Evolutionary conservation across 2,797 vertebrate genomes (phyloP).

Genomic region (Odontamblyopus rebecca): DNA sequence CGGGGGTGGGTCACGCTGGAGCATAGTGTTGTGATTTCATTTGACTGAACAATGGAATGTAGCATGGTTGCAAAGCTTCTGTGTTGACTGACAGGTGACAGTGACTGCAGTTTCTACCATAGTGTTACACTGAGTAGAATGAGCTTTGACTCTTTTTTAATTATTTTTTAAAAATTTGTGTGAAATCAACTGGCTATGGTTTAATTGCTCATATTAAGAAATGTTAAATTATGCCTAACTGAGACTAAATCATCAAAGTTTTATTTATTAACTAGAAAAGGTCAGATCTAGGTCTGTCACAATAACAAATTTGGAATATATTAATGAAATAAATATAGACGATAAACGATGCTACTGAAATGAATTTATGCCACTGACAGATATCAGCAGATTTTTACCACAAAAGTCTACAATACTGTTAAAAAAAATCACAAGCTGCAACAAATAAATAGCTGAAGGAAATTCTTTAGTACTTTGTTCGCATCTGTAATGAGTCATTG

Average conservation of each 20-base stretch:
- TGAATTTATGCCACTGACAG: too few relatives aligned
- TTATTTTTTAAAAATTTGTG: slow-evolving; percentile 11
- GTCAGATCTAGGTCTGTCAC: too few relatives aligned
- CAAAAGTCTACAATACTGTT: too few relatives aligned
- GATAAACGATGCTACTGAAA: too few relatives aligned
- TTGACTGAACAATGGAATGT: slow-evolving; percentile 78
- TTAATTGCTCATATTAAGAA: background rate
- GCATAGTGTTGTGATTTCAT: slow-evolving; percentile 51
- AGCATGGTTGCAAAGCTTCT: slow-evolving; percentile 73
- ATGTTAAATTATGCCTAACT: background rate
- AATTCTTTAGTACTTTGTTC: too few relatives aligned
- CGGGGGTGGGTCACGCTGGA: slow-evolving; percentile 53
- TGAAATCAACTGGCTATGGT: background rate
- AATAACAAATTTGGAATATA: too few relatives aligned
- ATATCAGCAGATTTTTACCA: too few relatives aligned
- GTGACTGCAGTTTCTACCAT: slow-evolving; percentile 73
- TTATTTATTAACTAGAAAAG: background rate
- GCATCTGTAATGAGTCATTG: too few relatives aligned
- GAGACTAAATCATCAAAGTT: slow-evolving; percentile 12
- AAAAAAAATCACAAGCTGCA: too few relatives aligned
- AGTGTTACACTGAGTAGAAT: slow-evolving; percentile 69
- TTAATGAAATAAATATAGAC: too few relatives aligned
- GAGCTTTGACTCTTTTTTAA: slow-evolving; percentile 44
- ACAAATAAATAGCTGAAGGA: too few relatives aligned
- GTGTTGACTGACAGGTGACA: slow-evolving; percentile 72